Conservation (phyloP, 2,888 invertebrate genomes). For the Syrphus vitripennis region DNA sequence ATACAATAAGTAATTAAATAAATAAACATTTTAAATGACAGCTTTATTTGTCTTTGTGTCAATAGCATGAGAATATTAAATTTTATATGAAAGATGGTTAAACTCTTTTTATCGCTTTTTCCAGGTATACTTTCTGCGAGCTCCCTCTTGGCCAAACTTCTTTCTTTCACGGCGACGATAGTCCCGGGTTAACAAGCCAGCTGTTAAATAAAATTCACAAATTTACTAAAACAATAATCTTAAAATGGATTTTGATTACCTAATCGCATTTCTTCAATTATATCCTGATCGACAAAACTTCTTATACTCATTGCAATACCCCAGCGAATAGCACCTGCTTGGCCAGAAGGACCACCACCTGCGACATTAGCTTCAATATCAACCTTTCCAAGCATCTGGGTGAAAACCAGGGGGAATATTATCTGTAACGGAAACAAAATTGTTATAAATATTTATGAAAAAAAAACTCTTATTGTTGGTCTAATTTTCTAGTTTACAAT, state of each 20-base stretch:
- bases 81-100: neutral
- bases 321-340: constrained; percentile 94
- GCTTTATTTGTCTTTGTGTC: constrained; percentile 30
- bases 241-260: constrained; percentile 82
- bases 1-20: too few species aligned
- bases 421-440: constrained; percentile 82
- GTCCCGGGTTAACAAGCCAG: constrained; percentile 93
- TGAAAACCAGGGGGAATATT: constrained; percentile 92
- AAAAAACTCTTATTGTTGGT: neutral
- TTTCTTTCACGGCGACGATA: constrained; percentile 91
- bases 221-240: neutral
- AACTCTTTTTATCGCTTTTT: constrained; percentile 87
- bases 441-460: neutral
- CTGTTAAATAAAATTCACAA: constrained; percentile 80
- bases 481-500: neutral
- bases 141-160: constrained; percentile 95
- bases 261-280: constrained; percentile 91
- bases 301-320: constrained; percentile 92
- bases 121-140: constrained; percentile 96
- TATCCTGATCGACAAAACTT: constrained; percentile 90
- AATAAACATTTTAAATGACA: constrained; percentile 20
- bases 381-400: constrained; percentile 88
- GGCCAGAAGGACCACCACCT: constrained; percentile 89
- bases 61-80: constrained; percentile 5
- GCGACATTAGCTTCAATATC: constrained; percentile 91